Evolutionary conservation across 2,797 vertebrate species (phyloP).

Genomic region (Sebastes flavidus): DNA sequence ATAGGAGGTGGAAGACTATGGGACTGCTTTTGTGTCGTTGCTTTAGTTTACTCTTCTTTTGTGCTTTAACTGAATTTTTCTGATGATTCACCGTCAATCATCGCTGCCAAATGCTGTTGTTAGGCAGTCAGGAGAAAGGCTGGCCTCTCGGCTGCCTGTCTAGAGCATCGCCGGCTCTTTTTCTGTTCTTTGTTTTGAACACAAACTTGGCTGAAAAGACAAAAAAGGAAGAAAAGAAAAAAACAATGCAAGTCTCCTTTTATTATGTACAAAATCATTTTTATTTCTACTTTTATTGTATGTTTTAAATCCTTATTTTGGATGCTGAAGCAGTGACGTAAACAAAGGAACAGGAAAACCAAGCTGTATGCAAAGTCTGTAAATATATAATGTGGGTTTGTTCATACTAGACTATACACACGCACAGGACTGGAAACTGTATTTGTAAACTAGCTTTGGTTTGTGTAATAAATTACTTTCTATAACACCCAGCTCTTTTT

Average conservation of each 20-base stretch:
- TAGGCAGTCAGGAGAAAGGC: constrained; percentile 71
- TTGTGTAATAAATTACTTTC: constrained; percentile 90
- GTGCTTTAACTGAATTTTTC: constrained; percentile 78
- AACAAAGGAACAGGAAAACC: constrained; percentile 87
- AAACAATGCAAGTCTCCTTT: constrained; percentile 53
- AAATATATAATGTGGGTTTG: constrained; percentile 92
- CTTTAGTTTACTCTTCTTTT: constrained; percentile 64
- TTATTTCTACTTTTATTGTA: constrained; percentile 75
- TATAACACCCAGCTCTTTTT: constrained; percentile 73
- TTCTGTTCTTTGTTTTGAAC: constrained; percentile 61
- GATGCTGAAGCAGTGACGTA: constrained; percentile 69
- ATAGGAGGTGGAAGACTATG: constrained; percentile 75
- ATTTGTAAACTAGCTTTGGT: constrained; percentile 89
- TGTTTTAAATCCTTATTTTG: constrained; percentile 72
- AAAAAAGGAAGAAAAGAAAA: constrained; percentile 29
- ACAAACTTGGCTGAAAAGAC: constrained; percentile 66
- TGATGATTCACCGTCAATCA: constrained; percentile 81
- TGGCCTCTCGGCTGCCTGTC: constrained; percentile 75
- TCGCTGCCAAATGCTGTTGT: constrained; percentile 76
- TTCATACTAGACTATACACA: constrained; percentile 78
- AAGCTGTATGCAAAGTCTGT: constrained; percentile 87
- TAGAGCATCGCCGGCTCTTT: constrained; percentile 60
- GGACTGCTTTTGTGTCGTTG: constrained; percentile 66
- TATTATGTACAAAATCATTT: constrained; percentile 77
- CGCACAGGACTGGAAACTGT: constrained; percentile 84